Percentiles rank a stretch among this genome's conserved stretches.
Evolutionary conservation across 2,888 invertebrate species (phyloP).

Genomic region (Eudemis profundana): DNA sequence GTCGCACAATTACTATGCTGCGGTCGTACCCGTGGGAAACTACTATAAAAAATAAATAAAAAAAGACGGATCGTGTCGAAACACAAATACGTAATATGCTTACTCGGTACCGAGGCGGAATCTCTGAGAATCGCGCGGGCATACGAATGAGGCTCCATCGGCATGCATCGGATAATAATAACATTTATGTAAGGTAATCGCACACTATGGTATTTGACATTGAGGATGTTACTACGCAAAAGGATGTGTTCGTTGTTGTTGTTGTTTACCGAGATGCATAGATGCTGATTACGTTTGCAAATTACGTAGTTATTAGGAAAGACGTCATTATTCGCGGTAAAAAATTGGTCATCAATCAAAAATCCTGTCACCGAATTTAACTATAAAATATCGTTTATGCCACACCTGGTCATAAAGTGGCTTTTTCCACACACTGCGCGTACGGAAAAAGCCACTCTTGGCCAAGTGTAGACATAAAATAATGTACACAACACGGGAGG

Average conservation of each 20-base stretch:
- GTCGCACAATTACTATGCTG: constrained; percentile 65
- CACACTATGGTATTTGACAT: constrained; percentile 51
- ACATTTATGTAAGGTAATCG: constrained; percentile 53
- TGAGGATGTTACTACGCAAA: constrained; percentile 46
- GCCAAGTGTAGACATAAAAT: too few species aligned
- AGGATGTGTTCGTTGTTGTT: constrained; percentile 37
- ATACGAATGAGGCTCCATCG: constrained; percentile 57
- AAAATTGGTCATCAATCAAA: constrained; percentile 32
- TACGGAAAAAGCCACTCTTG: too few species aligned
- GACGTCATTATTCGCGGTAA: constrained; percentile 35
- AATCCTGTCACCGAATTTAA: background rate
- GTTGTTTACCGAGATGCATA: constrained; percentile 30
- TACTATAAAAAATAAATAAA: constrained; percentile 63
- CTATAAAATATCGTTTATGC: too few species aligned
- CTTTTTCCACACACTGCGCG: too few species aligned
- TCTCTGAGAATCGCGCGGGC: constrained; percentile 71
- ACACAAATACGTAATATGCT: constrained; percentile 57
- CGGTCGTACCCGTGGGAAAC: constrained; percentile 74
- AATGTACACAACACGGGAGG: too few species aligned
- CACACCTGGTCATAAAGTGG: too few species aligned
- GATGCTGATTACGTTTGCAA: constrained; percentile 8
- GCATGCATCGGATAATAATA: constrained; percentile 55
- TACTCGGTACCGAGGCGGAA: constrained; percentile 72
- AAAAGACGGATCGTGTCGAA: constrained; percentile 63
- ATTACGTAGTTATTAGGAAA: constrained; percentile 40